Conservation (phyloP, 2,888 invertebrate species). For the Dusona sp. region DNA sequence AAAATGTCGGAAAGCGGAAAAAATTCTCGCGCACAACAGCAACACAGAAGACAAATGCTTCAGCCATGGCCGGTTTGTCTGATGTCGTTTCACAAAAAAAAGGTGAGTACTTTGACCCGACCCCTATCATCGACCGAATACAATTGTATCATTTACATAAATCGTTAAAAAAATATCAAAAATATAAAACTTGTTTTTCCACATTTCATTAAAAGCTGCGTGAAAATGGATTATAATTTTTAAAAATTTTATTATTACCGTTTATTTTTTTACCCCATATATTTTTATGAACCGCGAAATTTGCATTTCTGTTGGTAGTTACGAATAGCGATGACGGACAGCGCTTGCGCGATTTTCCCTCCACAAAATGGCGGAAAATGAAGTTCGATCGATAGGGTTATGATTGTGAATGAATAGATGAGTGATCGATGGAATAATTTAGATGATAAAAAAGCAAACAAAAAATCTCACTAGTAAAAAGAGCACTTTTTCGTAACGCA, state of each 20-base stretch:
- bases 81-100: conserved; percentile 77
- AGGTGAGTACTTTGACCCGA: conserved; percentile 76
- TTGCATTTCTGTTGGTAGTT: not conserved
- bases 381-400: too few relatives aligned
- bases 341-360: not conserved
- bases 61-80: conserved; percentile 84
- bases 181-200: not conserved
- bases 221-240: not conserved
- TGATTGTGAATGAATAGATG: too few relatives aligned
- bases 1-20: conserved; percentile 35
- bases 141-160: not conserved
- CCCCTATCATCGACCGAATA: not conserved
- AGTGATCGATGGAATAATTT: too few relatives aligned
- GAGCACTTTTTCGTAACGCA: not conserved
- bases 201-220: not conserved
- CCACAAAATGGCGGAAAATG: not conserved
- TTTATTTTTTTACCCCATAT: too few relatives aligned
- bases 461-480: not conserved
- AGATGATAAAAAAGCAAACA: not conserved
- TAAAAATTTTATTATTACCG: too few relatives aligned
- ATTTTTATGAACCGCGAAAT: not conserved
- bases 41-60: conserved; percentile 80
- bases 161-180: not conserved
- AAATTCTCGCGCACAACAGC: conserved; percentile 70
- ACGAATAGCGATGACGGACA: not conserved